Base-by-base conservation (phyloP, 2,888 invertebrate genomes). In the Coremacera marginata region DNA sequence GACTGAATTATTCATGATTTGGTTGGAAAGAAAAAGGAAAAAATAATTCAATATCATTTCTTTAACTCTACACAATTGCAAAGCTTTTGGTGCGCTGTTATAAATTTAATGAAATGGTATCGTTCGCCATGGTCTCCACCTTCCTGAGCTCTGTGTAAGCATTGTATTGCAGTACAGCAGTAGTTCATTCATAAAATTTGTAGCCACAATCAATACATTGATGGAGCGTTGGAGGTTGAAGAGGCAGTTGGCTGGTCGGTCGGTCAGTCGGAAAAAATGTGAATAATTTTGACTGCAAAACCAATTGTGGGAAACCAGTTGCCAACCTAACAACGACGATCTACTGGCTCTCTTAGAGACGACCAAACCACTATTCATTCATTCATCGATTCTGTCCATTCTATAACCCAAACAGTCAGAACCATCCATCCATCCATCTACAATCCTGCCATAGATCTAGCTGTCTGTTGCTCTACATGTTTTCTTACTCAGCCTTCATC, bases 91-190 rank as follows among this genome's bases (percentile, higher is more conserved):
- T 37, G 72, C 70, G 74, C 79, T 80, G 79, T 79, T 82, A 81
- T 82, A 82, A 81, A 81, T 82, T 81, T 81, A 81, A 81, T 80
- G 81, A 81, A 82, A 82, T 82, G 81, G 78, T 79, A 80, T 76
- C 80, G 80, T 78, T 76, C 77, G 63, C 73, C 77, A 80, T 77
- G 78, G 74, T 80, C 76, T 68, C 67, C 65, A 74, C 65, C 74
- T 65, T 55, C 31, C 14, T 73, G 11, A 22, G 25, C 57, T 60
- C 60, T 44, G 34, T n/a, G 11, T 34, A 34, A 22, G 1, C 44
- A 3, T 44, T 44, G 11, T 11, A 44, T 44, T 3, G 11, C n/a
- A 14, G 55, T 52, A 16, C 16, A 51, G 37, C 70, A 57, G 67
- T 67, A 70, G 68, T 79, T 79, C 79, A 79, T 79, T 79, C 79